Base-by-base conservation (phyloP, 2,113 vertebrate genomes). In the Sturnira hondurensis region DNA sequence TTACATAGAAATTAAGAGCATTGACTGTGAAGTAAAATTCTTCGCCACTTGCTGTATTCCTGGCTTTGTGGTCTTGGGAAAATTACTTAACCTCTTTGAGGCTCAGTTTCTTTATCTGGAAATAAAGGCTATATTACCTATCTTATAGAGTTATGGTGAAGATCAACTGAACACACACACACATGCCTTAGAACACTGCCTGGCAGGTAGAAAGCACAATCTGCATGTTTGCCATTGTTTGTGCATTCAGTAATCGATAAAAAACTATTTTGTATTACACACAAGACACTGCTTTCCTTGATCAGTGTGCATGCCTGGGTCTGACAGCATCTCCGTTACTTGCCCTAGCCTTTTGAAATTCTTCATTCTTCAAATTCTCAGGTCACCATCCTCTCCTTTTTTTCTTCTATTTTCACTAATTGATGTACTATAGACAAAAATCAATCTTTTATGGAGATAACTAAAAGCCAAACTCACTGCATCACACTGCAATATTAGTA, bases 371-470 rank as follows among this genome's bases (percentile, higher is more conserved):
- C 56, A 36, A 54, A 58, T 83, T 89, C 43, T 86, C 73, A 96
- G 45, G 43, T 22, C 24, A 58, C n/a, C 4, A 36, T 20, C 3
- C 9, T 91, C 41, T 52, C 19, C 2, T 52, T 6, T 58, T 83
- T 93, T 82, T 31, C 13, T 91, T 61, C 61, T 41, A 0, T 36
- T 77, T 91, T 91, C 36, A 61, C 19, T 45, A 41, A 63, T 22
- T 45, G 28, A 56, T 74, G 9, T 58, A 38, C 73, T 81, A 26
- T 67, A 92, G 95, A 95, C n/a, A 86, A 67, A 95, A 73, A 47
- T 94, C 81, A 76, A n/a, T 83, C 17, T 96, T 94, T 93, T 93
- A 80, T 43, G 52, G 77, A 61, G 85, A 88, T 88, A 94, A 97
- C 94, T 93, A 95, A 92, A 96, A 96, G 20, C 52, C n/a, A 88